Conservation (phyloP, 2,888 invertebrate genomes). For the Gari tellinella region DNA sequence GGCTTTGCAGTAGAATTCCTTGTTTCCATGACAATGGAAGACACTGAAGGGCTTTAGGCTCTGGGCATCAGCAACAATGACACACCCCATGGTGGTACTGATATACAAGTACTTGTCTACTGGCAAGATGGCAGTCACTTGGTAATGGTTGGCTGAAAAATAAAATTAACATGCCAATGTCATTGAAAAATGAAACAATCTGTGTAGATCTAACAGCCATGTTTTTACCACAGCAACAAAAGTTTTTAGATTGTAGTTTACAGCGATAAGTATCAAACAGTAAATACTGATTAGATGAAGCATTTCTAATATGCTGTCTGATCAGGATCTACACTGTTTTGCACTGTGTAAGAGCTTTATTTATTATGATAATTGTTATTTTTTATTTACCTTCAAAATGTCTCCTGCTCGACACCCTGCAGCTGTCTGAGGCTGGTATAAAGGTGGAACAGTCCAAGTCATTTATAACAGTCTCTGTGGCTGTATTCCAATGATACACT, state of each 20-base stretch:
- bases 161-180: too few relatives aligned
- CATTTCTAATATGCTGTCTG: too few relatives aligned
- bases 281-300: too few relatives aligned
- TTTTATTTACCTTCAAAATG: background rate
- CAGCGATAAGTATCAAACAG: too few relatives aligned
- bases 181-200: too few relatives aligned
- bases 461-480: slow-evolving; percentile 89
- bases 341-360: too few relatives aligned
- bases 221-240: too few relatives aligned
- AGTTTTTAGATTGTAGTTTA: too few relatives aligned
- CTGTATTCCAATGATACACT: slow-evolving; percentile 94
- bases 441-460: slow-evolving; percentile 88
- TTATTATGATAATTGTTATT: background rate
- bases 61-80: slow-evolving; percentile 93
- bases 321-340: too few relatives aligned
- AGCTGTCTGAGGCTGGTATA: slow-evolving; percentile 84
- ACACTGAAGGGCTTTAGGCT: slow-evolving; percentile 94
- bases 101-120: slow-evolving; percentile 89
- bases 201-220: too few relatives aligned
- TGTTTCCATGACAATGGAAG: slow-evolving; percentile 87
- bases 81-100: slow-evolving; percentile 97
- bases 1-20: slow-evolving; percentile 74
- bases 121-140: slow-evolving; percentile 90
- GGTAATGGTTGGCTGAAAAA: slow-evolving; percentile 83
- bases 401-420: background rate